phyloP scores from a whole-genome alignment of 1,140 invertebrate genomes.

The Drosophila funebris region DNA sequence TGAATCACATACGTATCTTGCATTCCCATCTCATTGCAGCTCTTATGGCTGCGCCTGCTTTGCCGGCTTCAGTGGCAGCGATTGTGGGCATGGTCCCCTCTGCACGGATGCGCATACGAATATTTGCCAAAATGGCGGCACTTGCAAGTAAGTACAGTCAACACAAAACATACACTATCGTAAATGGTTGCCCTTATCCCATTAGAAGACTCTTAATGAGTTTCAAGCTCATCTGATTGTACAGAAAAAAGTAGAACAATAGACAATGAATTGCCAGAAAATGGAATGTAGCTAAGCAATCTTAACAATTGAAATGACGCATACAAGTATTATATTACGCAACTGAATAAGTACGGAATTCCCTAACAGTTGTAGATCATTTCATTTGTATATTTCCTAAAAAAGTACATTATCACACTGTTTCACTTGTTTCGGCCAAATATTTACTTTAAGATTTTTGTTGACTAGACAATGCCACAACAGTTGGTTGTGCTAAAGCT shows the following conservation, averaged over 20 bases:
- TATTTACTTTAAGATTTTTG: background rate
- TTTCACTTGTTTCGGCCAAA: background rate
- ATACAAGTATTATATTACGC: background rate
- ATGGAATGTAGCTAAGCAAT: background rate
- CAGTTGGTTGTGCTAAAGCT: background rate
- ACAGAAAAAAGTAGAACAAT: background rate
- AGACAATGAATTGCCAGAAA: background rate
- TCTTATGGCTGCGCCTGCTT: constrained; percentile 89
- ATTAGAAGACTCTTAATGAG: background rate
- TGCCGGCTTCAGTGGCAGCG: constrained; percentile 88
- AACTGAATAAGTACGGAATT: background rate
- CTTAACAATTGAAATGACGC: background rate
- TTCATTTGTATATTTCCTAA: background rate
- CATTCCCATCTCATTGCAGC: constrained; percentile 85
- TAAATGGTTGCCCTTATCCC: background rate
- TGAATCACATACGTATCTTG: constrained; percentile 60
- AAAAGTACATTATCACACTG: background rate
- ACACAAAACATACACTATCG: background rate
- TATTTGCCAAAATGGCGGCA: constrained; percentile 90
- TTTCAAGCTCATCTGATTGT: background rate
- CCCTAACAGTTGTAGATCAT: too few species aligned
- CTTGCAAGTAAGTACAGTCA: constrained; percentile 88
- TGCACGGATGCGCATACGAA: constrained; percentile 87
- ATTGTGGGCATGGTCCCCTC: constrained; percentile 89
- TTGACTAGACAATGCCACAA: background rate